Evolutionary conservation across 1,140 invertebrate genomes (phyloP), one percentile per base, ranked within the genome.

Genomic region (Laupala kohalensis): DNA sequence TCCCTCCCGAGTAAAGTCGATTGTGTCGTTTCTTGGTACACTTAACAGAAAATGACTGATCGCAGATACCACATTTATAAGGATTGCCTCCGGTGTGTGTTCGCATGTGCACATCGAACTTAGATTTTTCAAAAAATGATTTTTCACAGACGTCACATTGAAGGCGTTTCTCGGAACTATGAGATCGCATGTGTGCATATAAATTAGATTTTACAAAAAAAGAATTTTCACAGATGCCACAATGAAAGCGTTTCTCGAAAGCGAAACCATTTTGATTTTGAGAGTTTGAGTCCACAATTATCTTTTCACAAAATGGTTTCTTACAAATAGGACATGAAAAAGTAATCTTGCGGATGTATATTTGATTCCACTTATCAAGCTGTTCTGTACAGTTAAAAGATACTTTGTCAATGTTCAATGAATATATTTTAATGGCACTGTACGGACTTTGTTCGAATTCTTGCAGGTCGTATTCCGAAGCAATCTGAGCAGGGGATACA

Each of bases 11-110:
- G 77, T 92, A 89, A 0, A 87, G 89, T 79, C 90, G 87, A 75
- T 89, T 88, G 79, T 90, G 87, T 25, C 89, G 81, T 30, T 86
- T 88, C 24, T 89, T 80, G 77, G 90, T 90, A 37, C 87, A 86
- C 25, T 86, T 87, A 4, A 86, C 88, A 5, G 88, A 88, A 76
- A 89, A 90, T 75, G 87, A 82, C 76, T 90, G 90, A 19, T 86
- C 86, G 75, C 87, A 89, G 73, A 88, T 86, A 19, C 81, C 83
- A 77, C 88, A 89, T n/a, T 83, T 82, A 78, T 88, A 88, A 9
- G 85, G 76, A 66, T 80, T 81, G 30, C 82, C 80, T 1, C 81
- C 81, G 12, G 79, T 81, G 73, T 84, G 83, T 6, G 77, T 78
- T 25, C 81, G 76, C 64, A 81, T 75, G 72, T 84, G 83, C 62